Conservation (phyloP, 2,113 vertebrate species). For the Callithrix jacchus region DNA sequence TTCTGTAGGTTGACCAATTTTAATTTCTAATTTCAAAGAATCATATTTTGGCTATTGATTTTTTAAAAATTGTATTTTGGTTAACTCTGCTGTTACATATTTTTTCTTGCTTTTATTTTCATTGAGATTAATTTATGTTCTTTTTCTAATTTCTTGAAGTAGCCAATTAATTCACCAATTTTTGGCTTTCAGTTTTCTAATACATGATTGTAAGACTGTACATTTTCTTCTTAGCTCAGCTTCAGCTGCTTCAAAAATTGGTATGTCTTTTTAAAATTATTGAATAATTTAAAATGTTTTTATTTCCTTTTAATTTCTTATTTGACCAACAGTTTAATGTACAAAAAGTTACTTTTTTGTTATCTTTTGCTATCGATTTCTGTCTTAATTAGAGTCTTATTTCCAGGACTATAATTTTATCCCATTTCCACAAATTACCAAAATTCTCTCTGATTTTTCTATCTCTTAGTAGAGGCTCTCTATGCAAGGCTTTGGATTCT, state of each 20-base stretch:
- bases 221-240: background rate
- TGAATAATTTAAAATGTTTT: background rate
- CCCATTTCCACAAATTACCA: background rate
- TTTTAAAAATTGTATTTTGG: background rate
- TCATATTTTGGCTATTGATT: background rate
- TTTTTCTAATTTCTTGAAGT: background rate
- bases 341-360: background rate
- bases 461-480: background rate
- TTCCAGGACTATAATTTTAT: background rate
- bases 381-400: background rate
- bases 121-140: background rate
- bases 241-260: background rate
- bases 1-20: background rate
- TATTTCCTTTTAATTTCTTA: background rate
- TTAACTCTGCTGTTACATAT: background rate
- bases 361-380: conserved; percentile 3
- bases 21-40: background rate
- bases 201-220: background rate
- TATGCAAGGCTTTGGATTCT: background rate
- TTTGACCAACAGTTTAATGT: background rate
- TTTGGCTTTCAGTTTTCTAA: background rate
- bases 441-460: background rate
- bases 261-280: background rate
- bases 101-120: background rate
- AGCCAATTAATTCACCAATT: background rate